Evolutionary conservation across 1,140 invertebrate species (phyloP).

Genomic region (Drosophila nannoptera): DNA sequence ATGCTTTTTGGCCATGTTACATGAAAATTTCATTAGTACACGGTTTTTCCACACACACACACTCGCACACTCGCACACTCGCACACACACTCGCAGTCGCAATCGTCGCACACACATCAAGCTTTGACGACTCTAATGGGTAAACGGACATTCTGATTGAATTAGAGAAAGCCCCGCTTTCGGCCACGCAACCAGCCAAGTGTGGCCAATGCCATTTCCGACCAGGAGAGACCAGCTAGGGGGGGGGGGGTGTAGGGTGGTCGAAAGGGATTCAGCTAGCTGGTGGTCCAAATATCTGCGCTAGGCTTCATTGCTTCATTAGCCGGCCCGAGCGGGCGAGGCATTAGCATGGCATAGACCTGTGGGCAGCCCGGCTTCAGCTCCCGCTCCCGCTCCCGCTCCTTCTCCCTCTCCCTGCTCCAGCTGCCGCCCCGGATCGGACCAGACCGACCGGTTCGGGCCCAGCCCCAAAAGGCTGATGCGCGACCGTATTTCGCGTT

Average conservation of each 20-base stretch:
- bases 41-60: constrained; percentile 5
- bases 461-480: constrained; percentile 31
- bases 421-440: neutral
- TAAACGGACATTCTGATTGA: constrained; percentile 71
- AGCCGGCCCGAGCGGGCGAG: constrained; percentile 34
- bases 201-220: constrained; percentile 31
- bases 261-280: neutral
- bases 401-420: neutral
- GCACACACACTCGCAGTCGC: constrained; percentile 1
- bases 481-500: constrained; percentile 29
- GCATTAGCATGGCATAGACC: constrained; percentile 54
- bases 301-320: constrained; percentile 55
- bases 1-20: constrained; percentile 60
- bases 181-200: constrained; percentile 8
- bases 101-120: constrained; percentile 42
- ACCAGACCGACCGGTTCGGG: constrained; percentile 51
- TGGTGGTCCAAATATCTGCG: constrained; percentile 45
- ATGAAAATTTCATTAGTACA: constrained; percentile 72
- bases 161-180: constrained; percentile 54
- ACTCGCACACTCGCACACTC: no score
- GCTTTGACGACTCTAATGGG: constrained; percentile 41
- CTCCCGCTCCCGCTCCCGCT: neutral
- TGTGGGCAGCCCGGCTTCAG: neutral
- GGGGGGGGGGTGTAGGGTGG: neutral
- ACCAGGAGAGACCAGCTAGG: neutral